Base-by-base conservation (phyloP, 2,888 invertebrate genomes). In the Cheilosia urbana region DNA sequence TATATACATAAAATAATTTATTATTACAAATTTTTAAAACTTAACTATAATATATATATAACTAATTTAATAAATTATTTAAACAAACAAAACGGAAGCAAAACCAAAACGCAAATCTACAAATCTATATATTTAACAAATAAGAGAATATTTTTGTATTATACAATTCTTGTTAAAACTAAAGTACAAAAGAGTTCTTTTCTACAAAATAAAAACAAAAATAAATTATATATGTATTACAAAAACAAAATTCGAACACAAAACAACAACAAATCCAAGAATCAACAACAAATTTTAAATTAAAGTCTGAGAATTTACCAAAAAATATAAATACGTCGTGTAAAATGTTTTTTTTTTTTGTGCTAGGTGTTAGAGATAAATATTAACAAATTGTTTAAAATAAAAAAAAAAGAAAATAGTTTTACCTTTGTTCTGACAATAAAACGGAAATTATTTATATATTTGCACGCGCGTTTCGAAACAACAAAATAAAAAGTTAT, bases 121-220 rank as follows among this genome's bases (percentile, higher is more conserved):
- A 88, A 88, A 89, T 77, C 80, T 80, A 85, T 89, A 90, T 87
- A 78, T 88, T 88, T 69, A 84, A 66, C 27, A 69, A 57, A 71
- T 76, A 85, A 80, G 72, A 82, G 49, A 80, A 88, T 85, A 88
- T 87, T 88, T 88, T 81, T 76, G 85, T 85, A 85, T 81, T 81
- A 85, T 81, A 85, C 81, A 85, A 81, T 77, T 85, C 85, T 85
- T 81, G 85, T 85, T 85, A 85, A 75, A 85, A 85, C 85, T 85
- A 81, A 85, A 85, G 85, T 85, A 85, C 85, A 85, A 85, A 85
- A 72, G 55, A 60, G 76, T 85, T 85, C 81, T 81, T 80, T 85
- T 85, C 85, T 85, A 85, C 85, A 85, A 77, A 76, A 75, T 6
- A 27, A 27, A 49, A 66, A 47, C 37, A 51, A 24, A 47, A 17